Percentiles rank a stretch among this genome's conserved stretches.
phyloP scores from a whole-genome alignment of 53 echinoderm and acorn worm genomes.

The Antedon mediterranea region DNA sequence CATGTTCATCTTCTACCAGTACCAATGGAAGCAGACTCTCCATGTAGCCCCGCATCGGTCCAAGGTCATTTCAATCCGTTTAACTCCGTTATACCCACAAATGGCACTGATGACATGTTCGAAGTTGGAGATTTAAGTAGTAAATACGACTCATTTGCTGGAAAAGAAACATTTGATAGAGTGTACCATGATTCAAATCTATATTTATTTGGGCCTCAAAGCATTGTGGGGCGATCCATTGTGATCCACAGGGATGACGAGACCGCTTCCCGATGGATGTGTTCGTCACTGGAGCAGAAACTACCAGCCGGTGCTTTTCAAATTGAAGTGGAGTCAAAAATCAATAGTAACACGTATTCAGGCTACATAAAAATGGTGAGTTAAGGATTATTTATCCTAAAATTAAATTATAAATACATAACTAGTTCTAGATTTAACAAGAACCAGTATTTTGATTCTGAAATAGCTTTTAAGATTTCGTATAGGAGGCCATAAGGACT shows the following conservation, averaged over 20 bases:
- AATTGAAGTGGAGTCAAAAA: conserved; percentile 13
- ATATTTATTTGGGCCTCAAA: conserved; percentile 61
- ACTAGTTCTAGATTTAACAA: too few species aligned
- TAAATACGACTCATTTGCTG: conserved; percentile 55
- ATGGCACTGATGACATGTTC: conserved; percentile 61
- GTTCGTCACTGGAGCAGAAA: conserved; percentile 35
- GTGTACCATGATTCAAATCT: conserved; percentile 45
- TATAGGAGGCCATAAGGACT: too few species aligned
- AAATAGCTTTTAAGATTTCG: too few species aligned
- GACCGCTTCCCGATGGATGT: conserved; percentile 59
- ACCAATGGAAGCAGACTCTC: conserved; percentile 4
- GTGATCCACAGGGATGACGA: conserved; percentile 52
- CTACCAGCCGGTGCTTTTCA: conserved; percentile 25
- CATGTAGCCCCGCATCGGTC: conserved; percentile 40
- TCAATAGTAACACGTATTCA: background rate
- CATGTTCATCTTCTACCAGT: conserved; percentile 63
- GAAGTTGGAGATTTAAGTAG: conserved; percentile 86
- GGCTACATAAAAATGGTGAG: background rate
- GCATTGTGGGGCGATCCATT: conserved; percentile 55
- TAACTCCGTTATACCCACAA: conserved; percentile 18
- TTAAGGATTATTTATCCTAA: background rate
- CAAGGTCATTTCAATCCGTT: conserved; percentile 87
- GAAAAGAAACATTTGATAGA: background rate
- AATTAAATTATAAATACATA: too few species aligned
- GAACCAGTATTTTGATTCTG: too few species aligned